phyloP scores from a whole-genome alignment of 2,113 vertebrate species.

The Perognathus longimembris region DNA sequence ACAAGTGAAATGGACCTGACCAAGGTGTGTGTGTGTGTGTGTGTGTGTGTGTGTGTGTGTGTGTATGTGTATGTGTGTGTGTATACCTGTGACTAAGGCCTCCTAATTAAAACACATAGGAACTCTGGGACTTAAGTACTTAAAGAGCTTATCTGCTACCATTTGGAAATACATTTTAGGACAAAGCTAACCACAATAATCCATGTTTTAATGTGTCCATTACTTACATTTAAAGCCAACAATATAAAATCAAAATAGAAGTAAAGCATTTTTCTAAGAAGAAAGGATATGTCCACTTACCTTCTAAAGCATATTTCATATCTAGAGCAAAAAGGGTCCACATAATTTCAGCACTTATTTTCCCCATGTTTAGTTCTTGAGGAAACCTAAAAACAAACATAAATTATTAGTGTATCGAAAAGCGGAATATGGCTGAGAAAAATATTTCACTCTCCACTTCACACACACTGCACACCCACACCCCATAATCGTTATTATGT shows the following conservation, averaged over 20 bases:
- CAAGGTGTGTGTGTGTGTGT: too few relatives aligned
- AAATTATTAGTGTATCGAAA: constrained; percentile 54
- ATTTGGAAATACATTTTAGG: background rate
- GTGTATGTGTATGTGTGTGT: too few relatives aligned
- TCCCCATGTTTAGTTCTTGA: constrained; percentile 96
- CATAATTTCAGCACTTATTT: constrained; percentile 95
- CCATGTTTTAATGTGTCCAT: background rate
- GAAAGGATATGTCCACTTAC: constrained; percentile 83
- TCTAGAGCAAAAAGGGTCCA: constrained; percentile 96
- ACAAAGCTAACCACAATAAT: background rate
- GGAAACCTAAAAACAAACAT: constrained; percentile 92
- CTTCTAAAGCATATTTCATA: constrained; percentile 98
- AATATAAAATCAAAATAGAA: background rate
- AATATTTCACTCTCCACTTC: too few relatives aligned
- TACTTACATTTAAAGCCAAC: constrained; percentile 24
- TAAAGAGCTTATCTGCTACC: background rate
- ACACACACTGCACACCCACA: too few relatives aligned
- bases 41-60: too few relatives aligned
- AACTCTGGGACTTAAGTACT: background rate
- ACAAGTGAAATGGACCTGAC: background rate
- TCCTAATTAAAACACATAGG: too few relatives aligned
- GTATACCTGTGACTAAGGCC: too few relatives aligned
- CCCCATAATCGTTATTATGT: background rate
- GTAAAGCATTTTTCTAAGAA: constrained; percentile 25
- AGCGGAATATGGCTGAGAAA: background rate